Evolutionary conservation across 2,888 invertebrate species (phyloP).

Genomic region (Colostygia pectinataria): DNA sequence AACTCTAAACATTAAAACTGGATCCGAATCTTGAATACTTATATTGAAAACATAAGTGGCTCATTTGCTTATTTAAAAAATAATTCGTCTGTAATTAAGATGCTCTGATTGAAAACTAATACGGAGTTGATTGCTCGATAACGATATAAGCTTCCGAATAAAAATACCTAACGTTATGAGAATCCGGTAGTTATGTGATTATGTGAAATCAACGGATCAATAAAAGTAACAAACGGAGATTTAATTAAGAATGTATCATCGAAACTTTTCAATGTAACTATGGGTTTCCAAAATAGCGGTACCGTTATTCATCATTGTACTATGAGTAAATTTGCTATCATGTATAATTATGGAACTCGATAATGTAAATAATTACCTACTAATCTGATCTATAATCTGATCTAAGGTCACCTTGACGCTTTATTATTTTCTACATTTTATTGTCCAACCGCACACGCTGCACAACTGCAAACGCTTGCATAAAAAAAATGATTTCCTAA

Average conservation of each 20-base stretch:
- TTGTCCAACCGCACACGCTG: no score
- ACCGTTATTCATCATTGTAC: background rate
- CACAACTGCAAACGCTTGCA: no score
- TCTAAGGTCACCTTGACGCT: no score
- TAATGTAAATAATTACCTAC: no score
- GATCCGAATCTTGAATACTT: background rate
- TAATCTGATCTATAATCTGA: no score
- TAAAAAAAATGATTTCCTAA: no score
- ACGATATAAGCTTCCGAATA: constrained; percentile 28
- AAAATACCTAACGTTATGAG: constrained; percentile 26
- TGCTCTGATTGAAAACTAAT: constrained; percentile 28
- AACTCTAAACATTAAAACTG: background rate
- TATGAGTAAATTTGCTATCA: no score
- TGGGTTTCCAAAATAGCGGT: background rate
- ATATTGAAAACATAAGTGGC: constrained; percentile 6
- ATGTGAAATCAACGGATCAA: constrained; percentile 43
- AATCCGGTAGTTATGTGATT: constrained; percentile 41
- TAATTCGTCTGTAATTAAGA: constrained; percentile 18
- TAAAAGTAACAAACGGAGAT: constrained; percentile 58
- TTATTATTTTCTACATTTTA: no score
- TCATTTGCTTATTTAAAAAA: constrained; percentile 14
- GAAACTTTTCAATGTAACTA: constrained; percentile 48
- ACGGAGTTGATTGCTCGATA: constrained; percentile 20
- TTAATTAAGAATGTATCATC: constrained; percentile 73
- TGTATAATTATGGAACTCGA: no score